phyloP scores from a whole-genome alignment of 2,888 invertebrate species.

The Acanthosepion esculentum region DNA sequence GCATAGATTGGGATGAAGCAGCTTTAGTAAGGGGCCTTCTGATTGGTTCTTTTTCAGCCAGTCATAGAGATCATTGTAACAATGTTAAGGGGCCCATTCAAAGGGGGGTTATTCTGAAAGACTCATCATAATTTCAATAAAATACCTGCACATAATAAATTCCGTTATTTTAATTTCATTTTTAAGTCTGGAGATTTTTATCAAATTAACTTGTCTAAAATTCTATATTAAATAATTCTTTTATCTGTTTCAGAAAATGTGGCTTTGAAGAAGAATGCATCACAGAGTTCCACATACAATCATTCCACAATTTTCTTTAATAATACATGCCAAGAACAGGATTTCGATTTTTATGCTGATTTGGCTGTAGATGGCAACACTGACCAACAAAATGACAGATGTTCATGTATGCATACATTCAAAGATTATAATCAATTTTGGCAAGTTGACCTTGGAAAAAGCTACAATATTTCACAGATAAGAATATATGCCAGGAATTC shows the following conservation, averaged over 20 bases:
- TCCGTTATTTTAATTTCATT: too few relatives aligned
- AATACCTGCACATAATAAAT: too few relatives aligned
- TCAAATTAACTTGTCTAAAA: too few relatives aligned
- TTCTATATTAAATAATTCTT: background rate
- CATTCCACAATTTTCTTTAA: background rate
- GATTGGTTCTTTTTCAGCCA: too few relatives aligned
- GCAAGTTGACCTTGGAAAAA: background rate
- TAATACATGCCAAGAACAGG: background rate
- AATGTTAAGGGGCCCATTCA: too few relatives aligned
- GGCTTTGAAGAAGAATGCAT: background rate
- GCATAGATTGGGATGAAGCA: too few relatives aligned
- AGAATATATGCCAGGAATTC: background rate
- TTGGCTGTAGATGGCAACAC: background rate
- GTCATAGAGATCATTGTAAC: too few relatives aligned
- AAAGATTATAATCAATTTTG: fast-evolving
- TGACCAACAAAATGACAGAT: background rate
- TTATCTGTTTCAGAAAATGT: background rate
- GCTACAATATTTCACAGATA: background rate
- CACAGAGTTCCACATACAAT: background rate
- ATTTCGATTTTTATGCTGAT: background rate
- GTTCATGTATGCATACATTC: background rate
- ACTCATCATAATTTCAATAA: too few relatives aligned
- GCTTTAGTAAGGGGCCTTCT: too few relatives aligned
- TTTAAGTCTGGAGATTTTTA: too few relatives aligned
- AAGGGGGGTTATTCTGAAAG: too few relatives aligned